Evolutionary conservation across 2,113 vertebrate genomes (phyloP).

Genomic region (Mesembrinibis cayennensis): DNA sequence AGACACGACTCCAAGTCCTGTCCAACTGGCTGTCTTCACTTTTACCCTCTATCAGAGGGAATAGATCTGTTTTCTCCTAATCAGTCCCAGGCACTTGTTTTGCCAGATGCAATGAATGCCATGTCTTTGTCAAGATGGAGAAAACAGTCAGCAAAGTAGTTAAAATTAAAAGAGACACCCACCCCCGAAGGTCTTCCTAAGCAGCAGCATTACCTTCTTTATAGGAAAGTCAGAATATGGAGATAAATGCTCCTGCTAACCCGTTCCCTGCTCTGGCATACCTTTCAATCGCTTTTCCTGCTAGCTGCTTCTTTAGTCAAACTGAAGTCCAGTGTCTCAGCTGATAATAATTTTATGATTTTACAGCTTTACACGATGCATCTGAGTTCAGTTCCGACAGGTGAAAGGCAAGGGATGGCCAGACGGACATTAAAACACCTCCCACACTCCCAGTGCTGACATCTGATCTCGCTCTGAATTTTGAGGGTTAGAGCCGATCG

Average conservation of each 20-base stretch:
- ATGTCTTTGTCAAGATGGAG: background rate
- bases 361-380: background rate
- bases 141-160: background rate
- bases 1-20: background rate
- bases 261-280: background rate
- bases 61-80: background rate
- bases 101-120: conserved; percentile 26
- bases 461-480: background rate
- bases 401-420: background rate
- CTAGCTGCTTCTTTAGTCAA: background rate
- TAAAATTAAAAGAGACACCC: conserved; percentile 21
- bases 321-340: background rate
- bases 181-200: background rate
- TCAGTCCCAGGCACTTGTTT: conserved; percentile 22
- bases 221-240: background rate
- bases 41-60: background rate
- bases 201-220: background rate
- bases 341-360: background rate
- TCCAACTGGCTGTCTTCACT: background rate
- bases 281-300: background rate
- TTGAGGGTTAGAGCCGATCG: background rate
- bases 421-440: background rate
- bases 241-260: background rate
- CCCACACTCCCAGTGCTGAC: fast-evolving
- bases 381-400: background rate